Conservation (phyloP, 2,888 invertebrate genomes). For the Eulithis testata region DNA sequence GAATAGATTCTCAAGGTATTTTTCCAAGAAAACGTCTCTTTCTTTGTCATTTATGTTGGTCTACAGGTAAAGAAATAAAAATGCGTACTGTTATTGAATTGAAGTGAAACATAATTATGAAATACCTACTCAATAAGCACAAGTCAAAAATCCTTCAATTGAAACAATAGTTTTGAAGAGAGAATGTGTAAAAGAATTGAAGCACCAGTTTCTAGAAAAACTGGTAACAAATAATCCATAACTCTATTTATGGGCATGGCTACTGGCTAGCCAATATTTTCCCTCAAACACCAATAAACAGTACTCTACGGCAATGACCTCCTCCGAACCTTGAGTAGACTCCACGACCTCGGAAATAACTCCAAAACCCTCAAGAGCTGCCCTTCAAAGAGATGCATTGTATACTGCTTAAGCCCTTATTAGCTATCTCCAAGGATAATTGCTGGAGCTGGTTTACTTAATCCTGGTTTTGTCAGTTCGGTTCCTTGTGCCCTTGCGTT, state of each 20-base stretch:
- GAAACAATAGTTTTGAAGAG: too few species aligned
- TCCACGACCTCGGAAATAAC: conserved; percentile 28
- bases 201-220: too few species aligned
- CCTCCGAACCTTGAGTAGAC: conserved; percentile 19
- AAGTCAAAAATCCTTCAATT: too few species aligned
- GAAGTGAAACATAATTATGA: too few species aligned
- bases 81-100: too few species aligned
- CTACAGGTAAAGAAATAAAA: too few species aligned
- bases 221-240: neutral
- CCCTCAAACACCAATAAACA: conserved; percentile 14
- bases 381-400: conserved; percentile 52
- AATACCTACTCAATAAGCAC: too few species aligned
- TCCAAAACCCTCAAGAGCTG: conserved; percentile 33
- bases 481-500: conserved; percentile 37
- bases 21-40: too few species aligned
- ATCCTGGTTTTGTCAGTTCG: conserved; percentile 48
- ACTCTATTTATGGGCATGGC: conserved; percentile 18
- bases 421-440: conserved; percentile 58
- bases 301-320: conserved; percentile 26
- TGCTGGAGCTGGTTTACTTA: conserved; percentile 41
- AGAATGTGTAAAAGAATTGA: too few species aligned
- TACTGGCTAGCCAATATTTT: conserved; percentile 17
- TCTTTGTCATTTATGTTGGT: too few species aligned
- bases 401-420: conserved; percentile 45
- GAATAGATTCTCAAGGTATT: too few species aligned